Conservation (phyloP, 2,113 vertebrate genomes). For the Nannospalax galili region DNA sequence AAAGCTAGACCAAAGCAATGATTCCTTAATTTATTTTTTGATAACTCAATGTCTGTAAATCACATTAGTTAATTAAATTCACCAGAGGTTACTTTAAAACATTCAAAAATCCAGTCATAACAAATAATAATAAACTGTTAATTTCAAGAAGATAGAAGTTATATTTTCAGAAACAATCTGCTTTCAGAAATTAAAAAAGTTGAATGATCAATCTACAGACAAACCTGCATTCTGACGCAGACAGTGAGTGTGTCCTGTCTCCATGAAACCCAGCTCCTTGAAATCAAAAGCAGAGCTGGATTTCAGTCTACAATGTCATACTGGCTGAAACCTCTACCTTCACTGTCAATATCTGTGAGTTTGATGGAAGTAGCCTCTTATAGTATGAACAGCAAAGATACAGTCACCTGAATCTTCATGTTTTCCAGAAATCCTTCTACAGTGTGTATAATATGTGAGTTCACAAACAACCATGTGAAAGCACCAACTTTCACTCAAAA, state of each 20-base stretch:
- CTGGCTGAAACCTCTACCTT: background rate
- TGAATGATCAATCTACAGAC: background rate
- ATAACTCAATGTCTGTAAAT: conserved; percentile 3
- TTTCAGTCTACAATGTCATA: background rate
- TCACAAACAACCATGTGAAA: background rate
- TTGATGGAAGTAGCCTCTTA: background rate
- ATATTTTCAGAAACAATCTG: background rate
- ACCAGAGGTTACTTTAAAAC: conserved; percentile 18
- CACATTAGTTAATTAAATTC: conserved; percentile 58
- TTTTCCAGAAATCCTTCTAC: background rate
- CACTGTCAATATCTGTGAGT: background rate
- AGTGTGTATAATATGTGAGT: background rate
- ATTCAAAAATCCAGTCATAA: background rate
- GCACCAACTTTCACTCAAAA: background rate
- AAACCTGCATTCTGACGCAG: background rate
- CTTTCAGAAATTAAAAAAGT: conserved; percentile 25
- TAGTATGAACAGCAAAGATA: background rate
- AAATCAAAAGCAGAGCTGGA: background rate
- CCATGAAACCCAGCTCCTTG: background rate
- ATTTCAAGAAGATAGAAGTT: background rate
- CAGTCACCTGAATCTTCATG: background rate
- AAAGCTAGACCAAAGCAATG: conserved; percentile 42
- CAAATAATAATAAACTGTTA: background rate
- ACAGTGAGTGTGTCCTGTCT: background rate
- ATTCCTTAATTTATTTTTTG: conserved; percentile 52